Conservation (phyloP, 2,888 invertebrate species). For the Lordiphosa fenestrarum region DNA sequence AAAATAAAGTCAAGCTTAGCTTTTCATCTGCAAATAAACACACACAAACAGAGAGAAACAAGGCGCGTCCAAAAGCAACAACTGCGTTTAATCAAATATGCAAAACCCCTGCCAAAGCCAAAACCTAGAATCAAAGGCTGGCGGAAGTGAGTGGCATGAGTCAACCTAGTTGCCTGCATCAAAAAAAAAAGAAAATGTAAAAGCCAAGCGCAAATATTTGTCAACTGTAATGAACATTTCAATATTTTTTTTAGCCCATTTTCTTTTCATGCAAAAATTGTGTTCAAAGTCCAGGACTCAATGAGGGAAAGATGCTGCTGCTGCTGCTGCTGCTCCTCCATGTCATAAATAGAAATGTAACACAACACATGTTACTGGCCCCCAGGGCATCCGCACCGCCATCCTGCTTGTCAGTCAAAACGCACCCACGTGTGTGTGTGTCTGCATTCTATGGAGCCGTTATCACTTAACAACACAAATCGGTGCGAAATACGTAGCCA, state of each 20-base stretch:
- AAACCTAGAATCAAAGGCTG: conserved; percentile 16
- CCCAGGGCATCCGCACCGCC: conserved; percentile 45
- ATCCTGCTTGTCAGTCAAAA: conserved; percentile 37
- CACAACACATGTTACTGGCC: conserved; percentile 68
- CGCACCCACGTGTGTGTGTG: conserved; percentile 33
- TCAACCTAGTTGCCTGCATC: conserved; percentile 46
- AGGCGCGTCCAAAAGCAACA: conserved; percentile 69
- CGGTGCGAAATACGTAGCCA: conserved; percentile 70
- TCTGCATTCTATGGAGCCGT: conserved; percentile 31
- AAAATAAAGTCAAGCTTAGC: conserved; percentile 38
- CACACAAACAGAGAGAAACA: conserved; percentile 8
- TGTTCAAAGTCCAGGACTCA: conserved; percentile 49
- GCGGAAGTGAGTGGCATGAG: conserved; percentile 2
- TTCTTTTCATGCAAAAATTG: conserved; percentile 59
- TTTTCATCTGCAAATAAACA: conserved; percentile 25
- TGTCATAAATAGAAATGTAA: conserved; percentile 70
- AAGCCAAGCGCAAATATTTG: conserved; percentile 66
- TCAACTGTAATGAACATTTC: conserved; percentile 75
- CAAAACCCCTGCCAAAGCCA: conserved; percentile 26
- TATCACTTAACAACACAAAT: conserved; percentile 71
- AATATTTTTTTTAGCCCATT: conserved; percentile 62
- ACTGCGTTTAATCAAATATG: conserved; percentile 74
- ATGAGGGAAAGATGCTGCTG: conserved; percentile 30
- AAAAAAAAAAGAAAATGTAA: conserved; percentile 6
- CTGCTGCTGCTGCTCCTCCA: too few relatives aligned